phyloP scores from a whole-genome alignment of 2,113 vertebrate genomes.

The Podarcis cretensis region DNA sequence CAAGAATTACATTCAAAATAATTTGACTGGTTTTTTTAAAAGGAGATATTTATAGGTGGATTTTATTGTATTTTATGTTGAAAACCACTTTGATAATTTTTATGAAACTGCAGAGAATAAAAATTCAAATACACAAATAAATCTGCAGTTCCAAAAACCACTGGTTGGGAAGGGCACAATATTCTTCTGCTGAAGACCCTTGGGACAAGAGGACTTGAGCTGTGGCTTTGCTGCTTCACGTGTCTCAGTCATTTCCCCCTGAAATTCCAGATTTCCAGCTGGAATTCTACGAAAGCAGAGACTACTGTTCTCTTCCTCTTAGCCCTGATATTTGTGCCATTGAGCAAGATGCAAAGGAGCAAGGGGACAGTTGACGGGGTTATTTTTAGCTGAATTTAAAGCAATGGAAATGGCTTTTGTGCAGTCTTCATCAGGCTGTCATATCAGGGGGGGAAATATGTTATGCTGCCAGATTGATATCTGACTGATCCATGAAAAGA shows the following conservation, averaged over 20 bases:
- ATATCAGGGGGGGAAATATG: no score
- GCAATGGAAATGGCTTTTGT: neutral
- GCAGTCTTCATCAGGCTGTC: neutral
- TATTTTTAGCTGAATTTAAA: neutral
- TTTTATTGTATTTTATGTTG: no score
- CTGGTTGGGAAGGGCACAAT: neutral
- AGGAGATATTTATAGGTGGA: no score
- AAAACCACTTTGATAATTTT: no score
- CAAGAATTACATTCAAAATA: no score
- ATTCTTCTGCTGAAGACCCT: neutral
- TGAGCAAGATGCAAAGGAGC: neutral
- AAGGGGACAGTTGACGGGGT: neutral
- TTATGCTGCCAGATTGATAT: neutral
- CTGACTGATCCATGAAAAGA: neutral
- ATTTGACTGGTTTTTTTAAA: no score
- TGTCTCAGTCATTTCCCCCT: neutral
- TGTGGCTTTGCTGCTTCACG: neutral
- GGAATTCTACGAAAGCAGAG: neutral
- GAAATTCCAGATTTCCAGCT: neutral
- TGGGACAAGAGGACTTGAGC: neutral
- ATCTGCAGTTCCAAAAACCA: neutral
- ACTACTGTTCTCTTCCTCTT: neutral
- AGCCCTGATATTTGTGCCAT: neutral
- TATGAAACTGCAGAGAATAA: no score
- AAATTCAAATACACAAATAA: neutral